Evolutionary conservation across 2,113 vertebrate species (phyloP).

Genomic region (Ictalurus furcatus): DNA sequence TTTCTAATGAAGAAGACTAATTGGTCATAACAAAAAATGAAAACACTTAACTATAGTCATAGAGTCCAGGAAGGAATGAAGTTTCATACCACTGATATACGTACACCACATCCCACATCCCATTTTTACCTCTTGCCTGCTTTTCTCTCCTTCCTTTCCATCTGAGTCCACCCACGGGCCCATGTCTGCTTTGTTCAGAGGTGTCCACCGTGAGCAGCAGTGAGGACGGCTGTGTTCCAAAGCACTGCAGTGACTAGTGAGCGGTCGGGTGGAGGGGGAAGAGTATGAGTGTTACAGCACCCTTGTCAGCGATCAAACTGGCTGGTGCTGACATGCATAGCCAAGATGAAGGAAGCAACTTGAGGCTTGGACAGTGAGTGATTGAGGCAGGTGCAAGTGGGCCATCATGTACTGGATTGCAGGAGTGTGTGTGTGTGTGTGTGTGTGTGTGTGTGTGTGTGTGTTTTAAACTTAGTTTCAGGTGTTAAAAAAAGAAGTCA

Average conservation of each 20-base stretch:
- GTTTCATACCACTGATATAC: background rate
- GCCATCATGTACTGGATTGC: background rate
- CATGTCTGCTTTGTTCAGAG: slow-evolving; percentile 47
- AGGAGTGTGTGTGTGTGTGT: background rate
- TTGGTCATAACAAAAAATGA: background rate
- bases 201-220: slow-evolving; percentile 33
- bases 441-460: background rate
- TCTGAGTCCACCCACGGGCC: slow-evolving; percentile 61
- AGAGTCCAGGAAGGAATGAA: background rate
- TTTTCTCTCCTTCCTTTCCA: slow-evolving; percentile 54
- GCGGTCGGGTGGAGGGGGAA: background rate
- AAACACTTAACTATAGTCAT: background rate
- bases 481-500: slow-evolving; percentile 1
- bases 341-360: slow-evolving; percentile 61
- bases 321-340: slow-evolving; percentile 63
- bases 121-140: slow-evolving; percentile 63
- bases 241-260: background rate
- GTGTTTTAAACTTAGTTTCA: background rate
- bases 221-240: slow-evolving; percentile 13
- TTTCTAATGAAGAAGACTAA: background rate
- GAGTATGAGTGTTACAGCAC: slow-evolving; percentile 26
- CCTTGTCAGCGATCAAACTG: slow-evolving; percentile 41
- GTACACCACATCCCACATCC: background rate
- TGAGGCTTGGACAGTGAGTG: slow-evolving; percentile 65
- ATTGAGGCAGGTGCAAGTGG: slow-evolving; percentile 55